A percentile compares a stretch with the other conserved stretches of the same genome.
These are phyloP conservation scores for Diploscapter pachys DNA, from an alignment of 1,140 invertebrate genomes.

Conservation along the genomic window DNA sequence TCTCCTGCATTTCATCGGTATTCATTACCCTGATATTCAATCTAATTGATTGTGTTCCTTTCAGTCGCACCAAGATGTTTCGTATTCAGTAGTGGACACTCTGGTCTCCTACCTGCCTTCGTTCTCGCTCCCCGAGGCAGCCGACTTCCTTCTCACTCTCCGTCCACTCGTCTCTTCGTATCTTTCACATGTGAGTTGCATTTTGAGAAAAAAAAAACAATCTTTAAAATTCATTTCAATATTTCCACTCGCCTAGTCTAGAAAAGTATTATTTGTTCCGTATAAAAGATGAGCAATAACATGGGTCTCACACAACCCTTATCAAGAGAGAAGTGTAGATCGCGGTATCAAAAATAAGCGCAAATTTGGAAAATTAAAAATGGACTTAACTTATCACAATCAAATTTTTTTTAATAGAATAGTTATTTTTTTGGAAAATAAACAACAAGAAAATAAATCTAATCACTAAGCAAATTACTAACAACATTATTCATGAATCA, in stretches of 20 bases:
- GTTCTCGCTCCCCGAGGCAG: neutral
- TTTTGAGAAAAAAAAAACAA: neutral
- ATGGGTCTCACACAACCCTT: too few relatives aligned
- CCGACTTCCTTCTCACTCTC: conserved; percentile 5
- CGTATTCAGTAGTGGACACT: conserved; percentile 13
- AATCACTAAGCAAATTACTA: too few relatives aligned
- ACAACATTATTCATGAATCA: too few relatives aligned
- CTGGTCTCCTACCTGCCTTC: conserved; percentile 2
- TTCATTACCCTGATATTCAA: neutral
- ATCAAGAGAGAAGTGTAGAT: too few relatives aligned
- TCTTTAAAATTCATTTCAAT: too few relatives aligned
- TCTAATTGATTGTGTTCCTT: neutral
- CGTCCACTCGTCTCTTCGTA: conserved; percentile 4
- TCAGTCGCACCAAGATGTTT: conserved; percentile 14
- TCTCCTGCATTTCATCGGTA: conserved; percentile 3
- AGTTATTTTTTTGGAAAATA: conserved; percentile 4
- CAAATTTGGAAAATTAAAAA: neutral
- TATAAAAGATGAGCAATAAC: too few relatives aligned
- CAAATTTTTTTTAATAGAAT: too few relatives aligned
- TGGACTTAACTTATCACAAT: neutral
- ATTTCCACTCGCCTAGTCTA: too few relatives aligned
- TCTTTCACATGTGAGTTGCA: neutral
- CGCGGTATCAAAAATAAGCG: neutral
- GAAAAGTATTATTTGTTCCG: too few relatives aligned
- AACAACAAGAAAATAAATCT: neutral